A percentile compares a stretch with the other conserved stretches of the same genome.
Evolutionary conservation across 2,797 vertebrate genomes (phyloP).

Genomic region (Sebastes matsubarae): DNA sequence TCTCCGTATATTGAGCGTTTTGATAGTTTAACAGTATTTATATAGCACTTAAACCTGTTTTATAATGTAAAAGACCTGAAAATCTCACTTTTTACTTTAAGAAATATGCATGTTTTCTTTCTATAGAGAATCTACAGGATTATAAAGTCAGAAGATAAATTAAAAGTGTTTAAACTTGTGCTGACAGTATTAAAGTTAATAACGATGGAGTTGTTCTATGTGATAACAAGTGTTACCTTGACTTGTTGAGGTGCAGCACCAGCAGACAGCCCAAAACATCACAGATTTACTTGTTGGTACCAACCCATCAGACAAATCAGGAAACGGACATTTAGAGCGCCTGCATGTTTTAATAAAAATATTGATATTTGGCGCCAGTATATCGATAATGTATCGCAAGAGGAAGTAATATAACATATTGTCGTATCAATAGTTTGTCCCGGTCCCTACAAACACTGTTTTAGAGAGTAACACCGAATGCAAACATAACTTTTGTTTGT

Average conservation of each 20-base stretch:
- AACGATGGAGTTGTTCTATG: background rate
- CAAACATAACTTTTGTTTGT: constrained; percentile 2
- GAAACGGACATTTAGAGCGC: too few relatives aligned
- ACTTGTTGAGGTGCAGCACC: background rate
- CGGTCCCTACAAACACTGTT: background rate
- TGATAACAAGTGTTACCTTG: background rate
- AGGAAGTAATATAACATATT: too few relatives aligned
- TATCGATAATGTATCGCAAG: too few relatives aligned
- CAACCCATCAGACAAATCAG: background rate
- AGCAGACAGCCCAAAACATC: background rate
- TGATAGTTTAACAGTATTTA: too few relatives aligned
- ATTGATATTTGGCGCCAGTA: too few relatives aligned
- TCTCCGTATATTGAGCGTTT: too few relatives aligned
- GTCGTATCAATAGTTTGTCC: too few relatives aligned
- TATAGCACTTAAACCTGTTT: too few relatives aligned
- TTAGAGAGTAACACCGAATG: background rate
- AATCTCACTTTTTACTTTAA: too few relatives aligned
- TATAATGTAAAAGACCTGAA: too few relatives aligned
- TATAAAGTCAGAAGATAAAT: background rate
- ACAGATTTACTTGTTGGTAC: background rate
- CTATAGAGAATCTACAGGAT: background rate
- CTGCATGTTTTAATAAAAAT: too few relatives aligned
- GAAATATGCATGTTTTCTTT: background rate
- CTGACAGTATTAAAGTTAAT: background rate
- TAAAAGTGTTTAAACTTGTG: background rate